Conservation (phyloP, 1,140 invertebrate genomes). For the Asbolus verrucosus region DNA sequence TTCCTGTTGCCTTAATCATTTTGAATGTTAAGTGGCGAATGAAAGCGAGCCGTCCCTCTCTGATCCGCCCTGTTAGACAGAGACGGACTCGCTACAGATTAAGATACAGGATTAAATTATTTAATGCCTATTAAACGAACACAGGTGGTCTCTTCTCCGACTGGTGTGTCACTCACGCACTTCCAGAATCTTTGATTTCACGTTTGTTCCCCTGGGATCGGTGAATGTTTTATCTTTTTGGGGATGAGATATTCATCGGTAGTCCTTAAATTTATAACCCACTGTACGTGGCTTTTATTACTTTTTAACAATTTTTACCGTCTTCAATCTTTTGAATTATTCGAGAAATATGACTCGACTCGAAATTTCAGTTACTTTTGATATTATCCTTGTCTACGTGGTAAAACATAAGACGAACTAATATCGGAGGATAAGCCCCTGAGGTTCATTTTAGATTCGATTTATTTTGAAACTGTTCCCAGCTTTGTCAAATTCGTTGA, state of each 20-base stretch:
- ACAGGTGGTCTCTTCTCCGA: conserved; percentile 26
- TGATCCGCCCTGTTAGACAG: not conserved
- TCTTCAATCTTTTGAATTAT: not conserved
- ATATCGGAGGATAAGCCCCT: no score
- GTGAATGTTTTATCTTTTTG: not conserved
- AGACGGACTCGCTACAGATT: not conserved
- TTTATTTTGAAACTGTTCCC: no score
- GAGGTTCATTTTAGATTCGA: no score
- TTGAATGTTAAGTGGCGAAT: conserved; percentile 27
- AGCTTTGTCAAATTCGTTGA: no score
- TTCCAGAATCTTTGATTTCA: conserved; percentile 18
- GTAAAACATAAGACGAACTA: no score
- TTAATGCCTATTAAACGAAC: conserved; percentile 35
- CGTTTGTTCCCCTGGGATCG: conserved; percentile 1
- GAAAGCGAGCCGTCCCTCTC: not conserved
- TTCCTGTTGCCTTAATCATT: conserved; percentile 36
- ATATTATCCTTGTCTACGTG: no score
- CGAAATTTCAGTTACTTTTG: no score
- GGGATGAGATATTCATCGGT: not conserved
- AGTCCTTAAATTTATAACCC: not conserved
- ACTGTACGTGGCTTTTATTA: conserved; percentile 22
- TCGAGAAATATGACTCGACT: not conserved
- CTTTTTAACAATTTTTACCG: conserved; percentile 12
- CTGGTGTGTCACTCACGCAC: not conserved
- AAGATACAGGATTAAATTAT: conserved; percentile 28